Evolutionary conservation across 1,140 invertebrate species (phyloP), one percentile per base, ranked within the genome.

Genomic region (Panulirus ornatus): DNA sequence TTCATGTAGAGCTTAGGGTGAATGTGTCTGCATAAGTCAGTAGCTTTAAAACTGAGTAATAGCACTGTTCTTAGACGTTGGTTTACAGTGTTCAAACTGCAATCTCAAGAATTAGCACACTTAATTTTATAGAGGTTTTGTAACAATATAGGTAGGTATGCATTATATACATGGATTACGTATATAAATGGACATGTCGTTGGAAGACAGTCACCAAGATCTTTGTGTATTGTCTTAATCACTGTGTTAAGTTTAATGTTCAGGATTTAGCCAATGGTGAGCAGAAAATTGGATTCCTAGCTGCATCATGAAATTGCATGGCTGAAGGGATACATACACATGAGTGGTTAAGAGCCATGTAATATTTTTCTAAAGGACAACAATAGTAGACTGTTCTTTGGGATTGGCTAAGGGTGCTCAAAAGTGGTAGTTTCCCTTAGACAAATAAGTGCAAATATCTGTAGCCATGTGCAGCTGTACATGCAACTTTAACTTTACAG

Each of bases 341-440:
- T 30, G 58, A 66, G 8, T 30, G 5, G n/a, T 1, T 30, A 66
- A 66, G 16, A 66, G 58, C 58, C 58, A 27, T 30, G 27, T 66
- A 66, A 27, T 22, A 2, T 66, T 30, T 66, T 66, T 0, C 27
- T 22, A 66, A 66, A 66, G n/a, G 8, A 11, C 19, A 63, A 6
- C 30, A 30, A 27, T 66, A 66, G 6, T 30, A 5, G n/a, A 66
- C 30, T 22, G n/a, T 66, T 66, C 22, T 66, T 8, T 30, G 5
- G n/a, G 8, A 6, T 30, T 66, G 5, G 6, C 16, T 6, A 30
- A 27, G 27, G n/a, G 58, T 66, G 58, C 58, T 66, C 58, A 66
- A 66, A 66, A 66, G 58, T 66, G 58, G 30, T 66, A 66, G n/a
- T n/a, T 66, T 66, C 22, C n/a, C 58, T 66, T 76, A 76, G 22